Evolutionary conservation across 1,140 invertebrate species (phyloP), one percentile per base, ranked within the genome.

Genomic region (Lepidostoma basale): DNA sequence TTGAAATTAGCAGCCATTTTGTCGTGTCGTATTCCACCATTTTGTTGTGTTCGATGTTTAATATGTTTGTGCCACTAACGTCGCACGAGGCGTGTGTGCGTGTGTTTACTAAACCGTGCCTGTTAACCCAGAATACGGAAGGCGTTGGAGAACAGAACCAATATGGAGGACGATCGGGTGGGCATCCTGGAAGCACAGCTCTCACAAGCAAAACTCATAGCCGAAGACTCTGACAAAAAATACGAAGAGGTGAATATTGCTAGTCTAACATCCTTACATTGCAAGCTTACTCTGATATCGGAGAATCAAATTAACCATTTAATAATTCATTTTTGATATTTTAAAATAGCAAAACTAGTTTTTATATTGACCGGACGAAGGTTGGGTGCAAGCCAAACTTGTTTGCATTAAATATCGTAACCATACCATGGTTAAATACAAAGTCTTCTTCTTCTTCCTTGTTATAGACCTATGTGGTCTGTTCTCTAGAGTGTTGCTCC

Each of bases 211-310:
- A 97, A 97, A 86, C 89, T 95, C 81, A 97, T 98, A 83, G 96
- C 97, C 73, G 96, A 98, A 85, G 97, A 99, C 85, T 95, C 96
- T 74, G 97, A 98, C 86, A 97, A 97, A 86, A 98, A 98, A 94
- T 98, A 98, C 82, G 96, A 98, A 90, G 96, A 98, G 95, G 96
- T 98, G 70, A 72, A 58, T 39, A 67, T 16, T 16, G 49, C 52
- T 23, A 45, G 49, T 28, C 65, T 68, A 68, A 68, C 70, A 59
- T 23, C 23, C 14, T 14, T 49, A 49, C n/a, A 49, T 12, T 12
- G 45, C 45, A 49, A 49, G 45, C 2, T 40, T 18, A 2, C 33
- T 60, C 52, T 28, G 52, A 30, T 30, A 30, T 8, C 16, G n/a
- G 52, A 30, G 4, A 26, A 33, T 56, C n/a, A n/a, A n/a, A n/a